Base-by-base conservation (phyloP, 2,888 invertebrate species). In the Celastrina argiolus region DNA sequence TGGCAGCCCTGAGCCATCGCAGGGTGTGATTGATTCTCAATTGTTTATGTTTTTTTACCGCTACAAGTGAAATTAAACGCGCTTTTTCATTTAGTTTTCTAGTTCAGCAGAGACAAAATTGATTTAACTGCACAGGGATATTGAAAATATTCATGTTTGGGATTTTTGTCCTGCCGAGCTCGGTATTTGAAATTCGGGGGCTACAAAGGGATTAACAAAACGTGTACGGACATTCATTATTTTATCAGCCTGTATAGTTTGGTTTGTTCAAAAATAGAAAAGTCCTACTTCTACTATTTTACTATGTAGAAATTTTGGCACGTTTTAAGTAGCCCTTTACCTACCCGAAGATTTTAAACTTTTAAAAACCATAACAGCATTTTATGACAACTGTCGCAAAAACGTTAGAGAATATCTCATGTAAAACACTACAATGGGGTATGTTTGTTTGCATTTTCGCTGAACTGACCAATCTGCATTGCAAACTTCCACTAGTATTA, bases 391-490 rank as follows among this genome's bases (percentile, higher is more conserved):
- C 66, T 68, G 56, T 71, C 68, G 71, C 68, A 69, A 69, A 65
- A 72, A 69, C 70, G 56, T 51, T 51, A 51, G 63, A 70, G 66
- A 68, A 70, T 70, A 74, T 72, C 74, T 73, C 74, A 73, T 72
- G 69, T 73, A 74, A 71, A 73, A 70, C 74, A 74, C 74, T 78
- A 80, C 78, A 82, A 80, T 78, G 73, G 78, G 70, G 70, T 71
- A 66, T 70, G 70, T 71, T 76, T 81, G 86, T 87, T 87, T 84
- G 83, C 85, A 87, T 87, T 84, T 85, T 81, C 84, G 82, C 82
- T 81, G 80, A 81, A 82, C 83, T 77, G 80, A 77, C 81, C 87
- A 85, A 87, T 87, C 85, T 87, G 84, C 83, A 87, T 79, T 87
- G 87, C 87, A 85, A 87, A 85, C 87, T 80, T 78, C 74, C 76